Evolutionary conservation across 2,797 vertebrate genomes (phyloP), one percentile per base, ranked within the genome.

Genomic region (Platyrinchus mystaceus): DNA sequence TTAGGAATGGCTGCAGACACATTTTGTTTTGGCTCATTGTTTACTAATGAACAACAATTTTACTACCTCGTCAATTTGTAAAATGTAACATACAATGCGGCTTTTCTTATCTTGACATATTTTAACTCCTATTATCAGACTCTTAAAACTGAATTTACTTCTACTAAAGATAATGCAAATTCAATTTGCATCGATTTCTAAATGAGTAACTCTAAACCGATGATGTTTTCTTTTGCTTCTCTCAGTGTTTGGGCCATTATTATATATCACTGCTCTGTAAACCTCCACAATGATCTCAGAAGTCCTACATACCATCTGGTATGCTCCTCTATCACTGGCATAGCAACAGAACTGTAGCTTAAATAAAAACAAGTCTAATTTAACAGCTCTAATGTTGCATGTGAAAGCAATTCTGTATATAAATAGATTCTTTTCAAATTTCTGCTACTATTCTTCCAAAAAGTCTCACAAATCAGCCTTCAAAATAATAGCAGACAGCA

Each of bases 401-500:
- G 62, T 56, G 77, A 87, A 87, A 84, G 76, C 46, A 93, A 62
- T 55, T 89, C 41, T 47, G 11, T 74, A 56, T 44, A 91, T 49
- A 90, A 91, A 89, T 55, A 95, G 50, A 63, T 87, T 87, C 1
- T 64, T 87, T 92, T 68, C 64, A 92, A 83, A 85, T 44, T 91
- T 43, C 60, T 93, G 41, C 34, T 85, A 26, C 28, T 24, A 7
- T 68, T 85, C 58, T 77, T 68, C 34, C 3, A 64, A 30, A 66
- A 80, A 27, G 9, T 6, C 43, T 64, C 62, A 75, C 30, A 83
- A 60, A 74, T 75, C 47, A 68, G 26, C 39, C 47, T 81, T 75
- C 58, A 53, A 58, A 93, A 81, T 62, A 89, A 80, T 15, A 83
- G 74, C 46, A 87, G 84, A 80, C 27, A 94, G 86, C 50, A 81